phyloP scores from a whole-genome alignment of 2,888 invertebrate genomes.

The Mythimna vitellina region DNA sequence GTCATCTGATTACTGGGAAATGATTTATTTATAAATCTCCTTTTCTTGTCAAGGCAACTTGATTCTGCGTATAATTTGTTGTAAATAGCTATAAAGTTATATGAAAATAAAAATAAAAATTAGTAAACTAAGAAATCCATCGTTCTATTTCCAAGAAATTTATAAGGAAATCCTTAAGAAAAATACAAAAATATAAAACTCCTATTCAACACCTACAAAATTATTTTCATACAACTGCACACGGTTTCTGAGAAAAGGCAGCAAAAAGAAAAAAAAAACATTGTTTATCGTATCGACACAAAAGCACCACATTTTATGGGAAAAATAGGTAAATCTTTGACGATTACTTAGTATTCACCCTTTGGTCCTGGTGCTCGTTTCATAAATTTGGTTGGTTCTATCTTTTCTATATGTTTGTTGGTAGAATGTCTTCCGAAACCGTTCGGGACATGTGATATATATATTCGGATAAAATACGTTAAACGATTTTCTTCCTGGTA shows the following conservation, averaged over 20 bases:
- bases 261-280: constrained; percentile 3
- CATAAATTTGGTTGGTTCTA: constrained; percentile 45
- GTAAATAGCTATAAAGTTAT: neutral
- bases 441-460: constrained; percentile 18
- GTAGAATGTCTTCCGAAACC: constrained; percentile 46
- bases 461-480: constrained; percentile 32
- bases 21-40: too few relatives aligned
- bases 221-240: constrained; percentile 6
- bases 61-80: neutral
- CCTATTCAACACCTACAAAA: neutral
- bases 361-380: constrained; percentile 17
- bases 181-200: neutral
- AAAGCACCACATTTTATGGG: neutral
- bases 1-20: too few relatives aligned
- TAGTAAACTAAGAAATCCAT: neutral
- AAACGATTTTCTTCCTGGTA: neutral
- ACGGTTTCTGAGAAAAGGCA: constrained; percentile 4
- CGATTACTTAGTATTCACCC: constrained; percentile 40
- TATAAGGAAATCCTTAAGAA: neutral
- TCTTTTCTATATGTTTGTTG: constrained; percentile 25
- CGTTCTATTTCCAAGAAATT: neutral
- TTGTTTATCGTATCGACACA: neutral
- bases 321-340: constrained; percentile 34
- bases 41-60: neutral
- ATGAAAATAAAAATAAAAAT: neutral